Base-by-base conservation (phyloP, 2,113 vertebrate species). In the Sisor rabdophorus region DNA sequence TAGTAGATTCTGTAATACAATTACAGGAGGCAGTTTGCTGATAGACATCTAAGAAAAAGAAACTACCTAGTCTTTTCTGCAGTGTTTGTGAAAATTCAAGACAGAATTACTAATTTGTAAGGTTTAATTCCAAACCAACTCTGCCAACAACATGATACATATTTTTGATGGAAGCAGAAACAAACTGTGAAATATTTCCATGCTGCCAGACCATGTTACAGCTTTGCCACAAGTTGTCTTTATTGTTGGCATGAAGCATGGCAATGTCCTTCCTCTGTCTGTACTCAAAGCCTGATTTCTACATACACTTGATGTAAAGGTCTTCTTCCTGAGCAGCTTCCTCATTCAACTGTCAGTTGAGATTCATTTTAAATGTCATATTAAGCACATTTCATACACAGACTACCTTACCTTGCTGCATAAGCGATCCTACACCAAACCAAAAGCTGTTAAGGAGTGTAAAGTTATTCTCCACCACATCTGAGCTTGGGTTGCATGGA, bases 381-480 rank as follows among this genome's bases (percentile, higher is more conserved):
- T 76, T 69, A 85, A 78, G 80, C 77, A 71, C 77, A 30, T 22
- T 67, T 53, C 53, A 32, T 26, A 71, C 20, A 44, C 15, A 15
- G 24, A 32, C 50, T 20, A 13, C 47, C 61, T 0, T 92, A 98
- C 97, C 97, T 98, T 99, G 97, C 84, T 99, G 97, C 97, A 99
- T 99, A 78, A 99, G 89, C 0, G 96, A 96, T 26, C 97, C 97
- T 73, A 99, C 96, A 75, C 97, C 96, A 0, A 99, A 99, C 97
- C 97, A 99, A 91, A 99, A 99, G 90, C 96, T 98, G 92, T 99
- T 99, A 17, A 99, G 80, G 9, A 99, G 91, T 30, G 97, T 99
- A 91, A 99, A 99, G 89, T 98, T 99, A 87, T 99, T 99, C 84
- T 99, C 96, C 79, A 98, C 95, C 5, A 98, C 90, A 52, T 98